Base-by-base conservation (phyloP, 2,797 vertebrate species). In the Gorsachius magnificus region DNA sequence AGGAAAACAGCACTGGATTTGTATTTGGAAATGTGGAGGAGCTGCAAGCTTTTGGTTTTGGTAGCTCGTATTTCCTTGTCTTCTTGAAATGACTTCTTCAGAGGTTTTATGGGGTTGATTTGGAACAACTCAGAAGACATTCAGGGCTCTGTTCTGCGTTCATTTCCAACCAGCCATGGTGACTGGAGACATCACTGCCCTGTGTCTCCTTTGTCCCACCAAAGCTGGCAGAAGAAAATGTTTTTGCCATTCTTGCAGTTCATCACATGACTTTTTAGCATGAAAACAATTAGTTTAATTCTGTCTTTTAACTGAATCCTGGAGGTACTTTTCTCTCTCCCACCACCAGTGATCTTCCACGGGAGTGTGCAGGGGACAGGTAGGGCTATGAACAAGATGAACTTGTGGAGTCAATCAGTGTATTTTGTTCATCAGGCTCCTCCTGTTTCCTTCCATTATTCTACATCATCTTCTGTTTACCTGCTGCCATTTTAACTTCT, bases 191-290 rank as follows among this genome's bases (percentile, higher is more conserved):
- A 9, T 35, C 48, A 18, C n/a, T 71, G 24, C 7, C 17, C 33
- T 24, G 13, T 41, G 24, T 48, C 53, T 87, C 33, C 54, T 53
- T 56, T 45, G 29, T 60, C 29, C 22, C 43, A 50, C 66, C 43
- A 43, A 46, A 48, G 13, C 26, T 61, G 38, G 7, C 50, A 33
- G 54, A n/a, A 31, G n/a, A 77, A 38, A 54, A 54, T 33, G 3
- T 2, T 43, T 71, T 72, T 71, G 22, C 9, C 4, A 0, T 17
- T 46, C 14, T 43, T 57, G 21, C 19, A 16, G 22, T 46, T 83
- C 57, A n/a, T 14, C 24, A 12, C 2, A 0, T 0, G 0, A 13
- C 54, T n/a, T 70, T 74, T 70, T 29, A 41, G 15, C 19, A 20
- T 29, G 14, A 29, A 33, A 24, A 36, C 17, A 19, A 2, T 35